Evolutionary conservation across 2,888 invertebrate species (phyloP).

Genomic region (Liopterus haemorrhoidalis): DNA sequence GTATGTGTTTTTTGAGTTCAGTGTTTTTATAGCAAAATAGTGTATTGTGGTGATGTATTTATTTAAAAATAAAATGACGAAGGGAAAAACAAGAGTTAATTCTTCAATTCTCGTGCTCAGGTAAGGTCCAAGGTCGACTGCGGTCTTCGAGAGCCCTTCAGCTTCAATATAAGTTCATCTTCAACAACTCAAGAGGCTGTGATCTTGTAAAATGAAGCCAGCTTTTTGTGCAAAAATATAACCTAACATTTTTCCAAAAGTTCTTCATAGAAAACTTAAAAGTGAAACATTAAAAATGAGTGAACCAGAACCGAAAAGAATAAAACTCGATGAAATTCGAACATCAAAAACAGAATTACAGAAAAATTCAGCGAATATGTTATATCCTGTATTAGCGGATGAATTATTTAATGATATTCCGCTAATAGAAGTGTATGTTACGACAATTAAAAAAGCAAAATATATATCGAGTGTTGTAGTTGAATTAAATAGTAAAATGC

Average conservation of each 20-base stretch:
- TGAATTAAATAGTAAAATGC: slow-evolving; percentile 53
- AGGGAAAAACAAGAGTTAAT: too few relatives aligned
- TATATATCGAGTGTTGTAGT: slow-evolving; percentile 58
- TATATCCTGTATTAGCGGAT: slow-evolving; percentile 51
- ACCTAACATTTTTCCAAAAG: neutral
- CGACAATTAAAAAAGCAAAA: slow-evolving; percentile 55
- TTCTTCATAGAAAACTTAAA: neutral
- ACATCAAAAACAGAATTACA: slow-evolving; percentile 21
- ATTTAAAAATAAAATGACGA: too few relatives aligned
- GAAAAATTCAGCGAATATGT: slow-evolving; percentile 21
- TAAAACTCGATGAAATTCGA: slow-evolving; percentile 32
- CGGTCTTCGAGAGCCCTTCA: too few relatives aligned
- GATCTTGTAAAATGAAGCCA: neutral
- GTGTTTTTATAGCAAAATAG: slow-evolving; percentile 16
- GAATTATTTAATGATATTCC: slow-evolving; percentile 49
- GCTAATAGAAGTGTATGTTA: slow-evolving; percentile 55
- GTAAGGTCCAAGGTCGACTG: too few relatives aligned
- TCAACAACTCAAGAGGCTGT: too few relatives aligned
- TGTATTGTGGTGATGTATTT: slow-evolving; percentile 4
- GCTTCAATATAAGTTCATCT: too few relatives aligned
- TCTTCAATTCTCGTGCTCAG: too few relatives aligned
- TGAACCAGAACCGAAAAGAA: slow-evolving; percentile 31
- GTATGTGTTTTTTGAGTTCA: slow-evolving; percentile 16
- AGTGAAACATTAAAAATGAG: slow-evolving; percentile 9
- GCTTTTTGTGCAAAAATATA: neutral